Percentiles rank a stretch among this genome's conserved stretches.
Conservation (phyloP, 2,888 invertebrate species). For the Boloria selene region DNA sequence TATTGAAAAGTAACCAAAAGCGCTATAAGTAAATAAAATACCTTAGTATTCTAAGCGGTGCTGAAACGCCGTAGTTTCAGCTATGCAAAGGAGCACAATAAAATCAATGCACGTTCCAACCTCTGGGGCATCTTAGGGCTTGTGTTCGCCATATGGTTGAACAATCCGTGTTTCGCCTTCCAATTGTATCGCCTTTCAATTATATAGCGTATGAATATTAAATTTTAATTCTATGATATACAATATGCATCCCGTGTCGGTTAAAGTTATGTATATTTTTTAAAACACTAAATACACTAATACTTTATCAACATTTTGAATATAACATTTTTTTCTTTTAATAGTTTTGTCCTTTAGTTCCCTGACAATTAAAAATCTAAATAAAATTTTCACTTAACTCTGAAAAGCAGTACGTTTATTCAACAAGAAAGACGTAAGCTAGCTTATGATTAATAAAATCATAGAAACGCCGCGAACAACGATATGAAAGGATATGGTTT, state of each 20-base stretch:
- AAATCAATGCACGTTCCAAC: constrained; percentile 45
- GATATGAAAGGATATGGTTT: background rate
- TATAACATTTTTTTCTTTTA: background rate
- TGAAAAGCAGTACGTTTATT: too few relatives aligned
- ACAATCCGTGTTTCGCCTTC: constrained; percentile 12
- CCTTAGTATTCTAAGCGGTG: constrained; percentile 7
- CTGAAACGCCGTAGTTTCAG: constrained; percentile 29
- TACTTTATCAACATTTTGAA: background rate
- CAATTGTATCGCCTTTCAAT: constrained; percentile 17
- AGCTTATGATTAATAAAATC: too few relatives aligned
- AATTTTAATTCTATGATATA: constrained; percentile 6
- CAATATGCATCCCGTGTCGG: too few relatives aligned
- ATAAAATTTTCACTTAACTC: too few relatives aligned
- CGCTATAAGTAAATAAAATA: background rate
- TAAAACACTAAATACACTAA: too few relatives aligned
- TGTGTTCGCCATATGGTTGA: constrained; percentile 18
- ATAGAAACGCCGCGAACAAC: too few relatives aligned
- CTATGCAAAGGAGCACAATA: constrained; percentile 37
- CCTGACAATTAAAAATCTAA: too few relatives aligned
- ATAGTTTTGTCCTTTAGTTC: too few relatives aligned
- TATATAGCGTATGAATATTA: constrained; percentile 12
- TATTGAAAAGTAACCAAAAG: background rate
- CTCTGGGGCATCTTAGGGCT: constrained; percentile 15
- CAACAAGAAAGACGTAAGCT: too few relatives aligned
- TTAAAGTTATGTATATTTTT: too few relatives aligned